Base-by-base conservation (phyloP, 2,888 invertebrate species). In the Amphipyra berbera region DNA sequence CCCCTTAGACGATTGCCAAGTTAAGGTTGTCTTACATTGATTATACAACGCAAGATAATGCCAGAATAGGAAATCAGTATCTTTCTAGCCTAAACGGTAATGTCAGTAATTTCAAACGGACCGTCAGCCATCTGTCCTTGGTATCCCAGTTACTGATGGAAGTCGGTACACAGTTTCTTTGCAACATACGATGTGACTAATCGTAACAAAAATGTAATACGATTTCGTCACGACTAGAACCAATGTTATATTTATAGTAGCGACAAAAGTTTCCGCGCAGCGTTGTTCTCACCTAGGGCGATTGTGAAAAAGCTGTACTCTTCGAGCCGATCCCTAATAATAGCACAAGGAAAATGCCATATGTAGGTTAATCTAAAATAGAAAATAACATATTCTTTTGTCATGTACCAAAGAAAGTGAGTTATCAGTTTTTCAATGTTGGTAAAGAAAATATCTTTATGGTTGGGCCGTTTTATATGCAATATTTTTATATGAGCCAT, bases 401-500 rank as follows among this genome's bases (percentile, higher is more conserved):
- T 63, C 69, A 63, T 63, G 12, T 59, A 52, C 52, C 40, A 35
- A 9, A 57, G 27, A 37, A 14, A 63, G 45, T 50, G 12, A 61
- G 45, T 15, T 65, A 48, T 61, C 56, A 44, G 27, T 33, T 57
- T 57, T 70, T 49, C 30, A 63, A 68, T 47, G 15, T 45, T 13
- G 14, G 10, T 14, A 52, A 44, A 53, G 13, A 10, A 44, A 46
- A 47, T 47, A 35, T 46, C 44, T 68, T 48, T 52, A 33, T 27
- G 35, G 57, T 41, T 30, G 9, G 46, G 40, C 27, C 37, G 37
- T 63, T 48, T 57, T 53, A 47, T 30, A 38, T 21, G 42, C 50
- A 50, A 56, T 62, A 62, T 64, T 44, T 62, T 68, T 63, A 55
- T 53, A 63, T 49, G 48, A 53, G 9, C 58, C 57, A 69, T 63